Percentiles rank a stretch among this genome's conserved stretches.
Evolutionary conservation across 2,797 vertebrate species (phyloP).

Genomic region (Premnoplex brunnescens): DNA sequence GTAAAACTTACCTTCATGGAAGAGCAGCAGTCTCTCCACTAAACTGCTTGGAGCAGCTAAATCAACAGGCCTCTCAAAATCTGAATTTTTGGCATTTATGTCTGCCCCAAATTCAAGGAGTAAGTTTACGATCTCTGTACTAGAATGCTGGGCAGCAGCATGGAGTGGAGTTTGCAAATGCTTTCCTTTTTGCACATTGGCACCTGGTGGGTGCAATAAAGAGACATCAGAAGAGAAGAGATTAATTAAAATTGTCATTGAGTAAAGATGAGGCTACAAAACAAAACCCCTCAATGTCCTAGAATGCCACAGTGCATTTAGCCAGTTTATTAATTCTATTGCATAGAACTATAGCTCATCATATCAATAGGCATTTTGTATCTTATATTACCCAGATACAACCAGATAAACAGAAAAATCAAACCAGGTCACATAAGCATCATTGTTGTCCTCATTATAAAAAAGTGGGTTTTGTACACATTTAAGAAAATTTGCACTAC

Average conservation of each 20-base stretch:
- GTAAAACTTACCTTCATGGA: conserved; percentile 86
- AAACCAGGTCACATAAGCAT: not conserved
- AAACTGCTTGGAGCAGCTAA: conserved; percentile 86
- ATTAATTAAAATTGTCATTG: not conserved
- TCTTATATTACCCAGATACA: not conserved
- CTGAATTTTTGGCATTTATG: conserved; percentile 88
- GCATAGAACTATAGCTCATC: not conserved
- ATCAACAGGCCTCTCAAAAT: conserved; percentile 88
- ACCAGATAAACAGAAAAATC: not conserved
- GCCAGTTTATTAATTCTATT: not conserved
- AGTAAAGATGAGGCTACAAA: not conserved
- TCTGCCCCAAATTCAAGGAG: conserved; percentile 95
- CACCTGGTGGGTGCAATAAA: conserved; percentile 78
- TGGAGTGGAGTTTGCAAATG: conserved; percentile 90
- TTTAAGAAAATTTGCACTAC: not conserved
- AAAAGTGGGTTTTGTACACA: not conserved
- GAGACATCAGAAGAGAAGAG: not conserved
- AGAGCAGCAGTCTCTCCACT: conserved; percentile 86
- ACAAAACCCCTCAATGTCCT: not conserved
- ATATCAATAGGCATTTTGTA: not conserved
- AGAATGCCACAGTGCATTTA: not conserved
- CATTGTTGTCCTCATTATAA: not conserved
- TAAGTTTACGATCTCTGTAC: conserved; percentile 83
- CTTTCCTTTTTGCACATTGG: conserved; percentile 90
- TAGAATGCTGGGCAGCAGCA: conserved; percentile 87